Percentiles rank a stretch among this genome's conserved stretches.
Conservation (phyloP, 1,140 invertebrate species). For the Pemphigus obesinymphae region DNA sequence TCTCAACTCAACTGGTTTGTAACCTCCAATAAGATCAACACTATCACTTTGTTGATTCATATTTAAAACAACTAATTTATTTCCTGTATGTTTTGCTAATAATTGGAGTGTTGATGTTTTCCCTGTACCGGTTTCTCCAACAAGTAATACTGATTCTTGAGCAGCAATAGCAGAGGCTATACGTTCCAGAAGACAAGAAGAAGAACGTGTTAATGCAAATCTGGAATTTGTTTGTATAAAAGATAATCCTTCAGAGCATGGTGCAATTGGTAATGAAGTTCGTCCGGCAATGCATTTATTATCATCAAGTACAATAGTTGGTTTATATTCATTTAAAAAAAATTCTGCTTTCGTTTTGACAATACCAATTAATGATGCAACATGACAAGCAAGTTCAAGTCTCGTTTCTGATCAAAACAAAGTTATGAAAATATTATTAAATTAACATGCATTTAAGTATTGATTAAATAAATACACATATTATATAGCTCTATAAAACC, state of each 20-base stretch:
- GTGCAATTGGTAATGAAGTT: slow-evolving; percentile 51
- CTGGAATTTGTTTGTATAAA: slow-evolving; percentile 52
- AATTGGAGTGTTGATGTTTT: slow-evolving; percentile 97
- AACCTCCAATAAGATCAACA: slow-evolving; percentile 92
- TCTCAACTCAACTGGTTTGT: slow-evolving; percentile 91
- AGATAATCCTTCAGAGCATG: neutral
- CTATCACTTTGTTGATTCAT: slow-evolving; percentile 99
- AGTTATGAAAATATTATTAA: neutral
- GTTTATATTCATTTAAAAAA: slow-evolving; percentile 74
- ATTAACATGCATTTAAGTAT: no score
- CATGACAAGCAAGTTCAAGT: slow-evolving; percentile 64
- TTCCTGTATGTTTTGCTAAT: slow-evolving; percentile 74
- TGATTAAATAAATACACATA: no score
- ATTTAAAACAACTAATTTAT: slow-evolving; percentile 92
- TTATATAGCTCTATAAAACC: no score
- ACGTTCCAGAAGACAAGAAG: slow-evolving; percentile 77
- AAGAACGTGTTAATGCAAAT: slow-evolving; percentile 76
- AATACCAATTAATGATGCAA: slow-evolving; percentile 78
- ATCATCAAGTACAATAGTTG: slow-evolving; percentile 58
- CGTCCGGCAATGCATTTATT: slow-evolving; percentile 56
- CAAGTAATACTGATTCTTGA: slow-evolving; percentile 87
- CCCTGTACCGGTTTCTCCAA: slow-evolving; percentile 97
- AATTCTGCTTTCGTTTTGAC: slow-evolving; percentile 76
- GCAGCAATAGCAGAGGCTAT: slow-evolving; percentile 74
- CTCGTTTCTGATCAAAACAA: slow-evolving; percentile 54